These are phyloP conservation scores for Fundulus diaphanus DNA, from an alignment of 2,797 vertebrate species.

Conservation along the genomic window DNA sequence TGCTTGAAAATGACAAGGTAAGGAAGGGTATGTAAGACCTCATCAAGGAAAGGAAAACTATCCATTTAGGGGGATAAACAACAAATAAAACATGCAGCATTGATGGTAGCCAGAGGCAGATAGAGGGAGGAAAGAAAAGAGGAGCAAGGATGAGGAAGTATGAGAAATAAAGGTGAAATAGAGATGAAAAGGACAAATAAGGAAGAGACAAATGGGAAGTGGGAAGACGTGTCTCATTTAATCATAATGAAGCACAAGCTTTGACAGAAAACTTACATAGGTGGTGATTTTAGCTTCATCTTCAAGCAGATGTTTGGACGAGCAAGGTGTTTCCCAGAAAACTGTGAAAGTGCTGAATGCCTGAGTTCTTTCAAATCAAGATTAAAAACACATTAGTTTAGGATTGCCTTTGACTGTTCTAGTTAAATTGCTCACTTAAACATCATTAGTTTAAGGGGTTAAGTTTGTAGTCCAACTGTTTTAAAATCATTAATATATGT, in stretches of 20 bases:
- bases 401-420: too few relatives aligned
- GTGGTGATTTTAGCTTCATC: not conserved
- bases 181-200: not conserved
- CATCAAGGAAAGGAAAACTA: slow-evolving; percentile 13
- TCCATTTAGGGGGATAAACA: slow-evolving; percentile 19
- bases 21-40: slow-evolving; percentile 4
- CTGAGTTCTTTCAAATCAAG: too few relatives aligned
- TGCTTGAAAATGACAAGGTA: slow-evolving; percentile 23
- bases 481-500: too few relatives aligned
- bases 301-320: not conserved
- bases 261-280: not conserved
- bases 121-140: slow-evolving; percentile 11
- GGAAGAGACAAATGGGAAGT: not conserved
- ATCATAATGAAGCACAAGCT: not conserved
- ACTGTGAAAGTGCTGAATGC: too few relatives aligned
- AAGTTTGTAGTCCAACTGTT: too few relatives aligned
- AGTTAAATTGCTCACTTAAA: too few relatives aligned
- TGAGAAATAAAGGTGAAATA: slow-evolving; percentile 6
- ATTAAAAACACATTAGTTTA: too few relatives aligned
- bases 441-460: too few relatives aligned
- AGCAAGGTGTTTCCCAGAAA: not conserved
- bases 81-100: not conserved
- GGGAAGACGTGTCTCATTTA: slow-evolving; percentile 21
- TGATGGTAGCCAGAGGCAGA: slow-evolving; percentile 15
- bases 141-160: not conserved